These are phyloP conservation scores for Malacosoma neustria DNA, from an alignment of 2,888 invertebrate genomes.

Conservation along the genomic window DNA sequence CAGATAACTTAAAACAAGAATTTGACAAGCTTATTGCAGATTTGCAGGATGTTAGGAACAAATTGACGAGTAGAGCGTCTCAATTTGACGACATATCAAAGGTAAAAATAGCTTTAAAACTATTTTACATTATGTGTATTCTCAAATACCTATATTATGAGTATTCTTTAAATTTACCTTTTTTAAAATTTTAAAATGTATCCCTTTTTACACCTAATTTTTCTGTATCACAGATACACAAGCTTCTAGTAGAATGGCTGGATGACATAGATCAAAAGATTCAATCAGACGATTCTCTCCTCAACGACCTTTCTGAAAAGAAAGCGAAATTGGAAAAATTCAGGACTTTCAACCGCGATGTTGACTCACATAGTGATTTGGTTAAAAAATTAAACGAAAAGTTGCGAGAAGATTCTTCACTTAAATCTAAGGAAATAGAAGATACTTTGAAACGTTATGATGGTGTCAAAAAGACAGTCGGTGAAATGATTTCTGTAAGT, in stretches of 20 bases:
- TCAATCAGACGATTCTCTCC: constrained; percentile 80
- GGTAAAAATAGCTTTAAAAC: constrained; percentile 30
- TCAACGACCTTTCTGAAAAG: constrained; percentile 93
- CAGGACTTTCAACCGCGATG: constrained; percentile 87
- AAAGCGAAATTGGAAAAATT: constrained; percentile 92
- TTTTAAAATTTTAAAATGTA: too few relatives aligned
- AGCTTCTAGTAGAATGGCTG: constrained; percentile 89
- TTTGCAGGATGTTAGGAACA: constrained; percentile 85
- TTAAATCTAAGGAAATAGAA: constrained; percentile 80
- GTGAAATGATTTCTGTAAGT: constrained; percentile 78
- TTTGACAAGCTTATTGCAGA: constrained; percentile 91
- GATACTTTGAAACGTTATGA: constrained; percentile 82
- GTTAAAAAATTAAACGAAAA: constrained; percentile 85
- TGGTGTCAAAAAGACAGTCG: constrained; percentile 78
- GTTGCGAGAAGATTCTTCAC: constrained; percentile 79
- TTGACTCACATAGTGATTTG: constrained; percentile 84
- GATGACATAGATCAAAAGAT: constrained; percentile 91
- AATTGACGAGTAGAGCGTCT: constrained; percentile 81
- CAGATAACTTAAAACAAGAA: constrained; percentile 90
- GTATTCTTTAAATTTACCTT: neutral
- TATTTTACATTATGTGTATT: neutral
- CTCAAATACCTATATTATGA: neutral
- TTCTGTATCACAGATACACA: constrained; percentile 67
- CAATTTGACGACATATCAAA: constrained; percentile 93
- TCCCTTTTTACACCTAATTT: neutral